Conservation (phyloP, 2,888 invertebrate genomes). For the Panzeria rudis region DNA sequence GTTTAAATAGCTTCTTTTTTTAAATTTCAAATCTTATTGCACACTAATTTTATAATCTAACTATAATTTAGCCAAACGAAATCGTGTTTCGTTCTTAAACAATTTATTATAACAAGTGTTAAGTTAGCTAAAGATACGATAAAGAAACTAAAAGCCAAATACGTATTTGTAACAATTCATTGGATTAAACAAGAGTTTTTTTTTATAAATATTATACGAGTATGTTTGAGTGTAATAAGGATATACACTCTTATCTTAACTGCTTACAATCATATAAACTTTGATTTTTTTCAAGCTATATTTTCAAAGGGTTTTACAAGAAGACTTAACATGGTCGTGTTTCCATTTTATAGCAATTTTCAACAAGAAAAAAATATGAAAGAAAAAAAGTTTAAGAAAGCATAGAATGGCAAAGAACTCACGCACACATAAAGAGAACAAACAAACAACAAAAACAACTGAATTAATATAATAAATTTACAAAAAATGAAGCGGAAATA, state of each 20-base stretch:
- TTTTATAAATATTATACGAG: not conserved
- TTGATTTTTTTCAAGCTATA: slow-evolving; percentile 32
- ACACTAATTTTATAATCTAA: slow-evolving; percentile 49
- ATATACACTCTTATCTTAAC: slow-evolving; percentile 59
- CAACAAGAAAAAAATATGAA: not conserved
- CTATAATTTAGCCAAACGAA: not conserved
- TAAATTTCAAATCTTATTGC: not conserved
- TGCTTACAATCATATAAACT: slow-evolving; percentile 63
- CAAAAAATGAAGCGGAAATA: slow-evolving; percentile 71
- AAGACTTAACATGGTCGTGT: slow-evolving; percentile 57
- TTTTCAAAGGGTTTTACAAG: slow-evolving; percentile 63
- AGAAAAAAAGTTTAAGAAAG: not conserved
- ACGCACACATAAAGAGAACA: slow-evolving; percentile 5
- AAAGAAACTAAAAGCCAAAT: slow-evolving; percentile 40
- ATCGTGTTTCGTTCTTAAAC: not conserved
- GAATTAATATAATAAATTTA: slow-evolving; percentile 68
- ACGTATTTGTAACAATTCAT: slow-evolving; percentile 54
- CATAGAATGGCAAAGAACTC: slow-evolving; percentile 6
- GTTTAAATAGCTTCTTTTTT: not conserved
- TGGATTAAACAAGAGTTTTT: slow-evolving; percentile 28
- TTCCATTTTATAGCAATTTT: slow-evolving; percentile 49
- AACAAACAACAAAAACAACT: slow-evolving; percentile 16
- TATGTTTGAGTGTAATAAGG: not conserved
- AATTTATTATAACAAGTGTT: slow-evolving; percentile 59
- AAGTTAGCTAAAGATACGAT: slow-evolving; percentile 32